phyloP scores from a whole-genome alignment of 2,113 vertebrate genomes.

The Petromus typicus region DNA sequence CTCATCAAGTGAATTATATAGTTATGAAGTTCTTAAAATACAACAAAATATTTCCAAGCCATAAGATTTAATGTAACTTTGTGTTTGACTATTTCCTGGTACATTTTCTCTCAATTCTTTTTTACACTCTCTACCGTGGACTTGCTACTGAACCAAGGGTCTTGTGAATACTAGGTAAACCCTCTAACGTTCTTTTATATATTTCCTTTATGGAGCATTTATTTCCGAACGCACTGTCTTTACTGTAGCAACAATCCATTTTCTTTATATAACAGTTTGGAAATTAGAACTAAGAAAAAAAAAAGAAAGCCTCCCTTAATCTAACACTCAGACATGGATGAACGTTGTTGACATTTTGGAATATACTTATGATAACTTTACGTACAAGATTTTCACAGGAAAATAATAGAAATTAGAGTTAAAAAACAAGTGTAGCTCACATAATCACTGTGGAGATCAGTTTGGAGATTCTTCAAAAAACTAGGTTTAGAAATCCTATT shows the following conservation, averaged over 20 bases:
- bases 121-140: background rate
- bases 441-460: too few relatives aligned
- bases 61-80: conserved; percentile 6
- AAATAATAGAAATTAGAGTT: background rate
- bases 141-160: background rate
- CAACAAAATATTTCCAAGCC: conserved; percentile 51
- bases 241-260: background rate
- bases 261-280: background rate
- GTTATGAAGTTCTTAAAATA: conserved; percentile 43
- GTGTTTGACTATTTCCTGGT: background rate
- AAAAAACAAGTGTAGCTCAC: too few relatives aligned
- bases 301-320: background rate
- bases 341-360: background rate
- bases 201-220: background rate
- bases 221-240: background rate
- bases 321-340: background rate
- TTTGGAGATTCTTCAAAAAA: too few relatives aligned
- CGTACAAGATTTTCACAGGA: background rate
- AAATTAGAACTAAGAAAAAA: conserved; percentile 28
- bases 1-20: conserved; percentile 34
- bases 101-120: background rate
- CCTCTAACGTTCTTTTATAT: background rate
- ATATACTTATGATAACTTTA: background rate
- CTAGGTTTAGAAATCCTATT: too few relatives aligned
- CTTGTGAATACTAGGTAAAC: background rate